Percentiles rank a stretch among this genome's conserved stretches.
These are phyloP conservation scores for Psilopsiagon aymara DNA, from an alignment of 2,113 vertebrate genomes.

Conservation along the genomic window DNA sequence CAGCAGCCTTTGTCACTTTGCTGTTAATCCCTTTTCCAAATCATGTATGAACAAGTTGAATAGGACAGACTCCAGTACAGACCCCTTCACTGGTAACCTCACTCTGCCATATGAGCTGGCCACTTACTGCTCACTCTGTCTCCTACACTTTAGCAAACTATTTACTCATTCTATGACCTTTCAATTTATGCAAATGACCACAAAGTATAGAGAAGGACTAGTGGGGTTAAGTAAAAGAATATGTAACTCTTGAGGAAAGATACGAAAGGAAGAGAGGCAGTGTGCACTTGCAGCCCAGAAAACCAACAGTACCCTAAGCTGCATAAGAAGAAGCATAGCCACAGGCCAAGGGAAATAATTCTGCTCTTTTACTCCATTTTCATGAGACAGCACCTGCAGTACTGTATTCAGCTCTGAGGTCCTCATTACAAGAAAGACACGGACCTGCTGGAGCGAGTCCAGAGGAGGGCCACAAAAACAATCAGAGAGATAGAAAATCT, in stretches of 20 bases:
- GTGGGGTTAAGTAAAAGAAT: background rate
- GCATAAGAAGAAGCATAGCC: accelerated
- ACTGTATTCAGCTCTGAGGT: background rate
- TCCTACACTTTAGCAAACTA: background rate
- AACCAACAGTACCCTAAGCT: background rate
- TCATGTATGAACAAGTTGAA: background rate
- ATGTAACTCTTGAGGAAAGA: background rate
- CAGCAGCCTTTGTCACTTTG: background rate
- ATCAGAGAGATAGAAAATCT: background rate
- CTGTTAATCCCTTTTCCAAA: background rate
- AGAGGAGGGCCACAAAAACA: background rate
- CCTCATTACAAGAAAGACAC: background rate
- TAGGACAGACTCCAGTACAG: background rate
- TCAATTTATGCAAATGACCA: background rate
- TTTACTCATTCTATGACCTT: background rate
- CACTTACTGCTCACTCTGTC: background rate
- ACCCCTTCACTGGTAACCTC: background rate
- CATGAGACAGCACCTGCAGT: background rate
- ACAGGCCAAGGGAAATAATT: background rate
- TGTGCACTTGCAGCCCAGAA: background rate
- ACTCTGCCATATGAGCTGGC: background rate
- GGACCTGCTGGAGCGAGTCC: accelerated
- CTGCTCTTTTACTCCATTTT: accelerated
- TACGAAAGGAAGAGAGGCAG: background rate
- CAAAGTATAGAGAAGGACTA: background rate